A percentile compares a stretch with the other conserved stretches of the same genome.
Evolutionary conservation across 2,888 invertebrate species (phyloP).

Genomic region (Escarpia spicata): DNA sequence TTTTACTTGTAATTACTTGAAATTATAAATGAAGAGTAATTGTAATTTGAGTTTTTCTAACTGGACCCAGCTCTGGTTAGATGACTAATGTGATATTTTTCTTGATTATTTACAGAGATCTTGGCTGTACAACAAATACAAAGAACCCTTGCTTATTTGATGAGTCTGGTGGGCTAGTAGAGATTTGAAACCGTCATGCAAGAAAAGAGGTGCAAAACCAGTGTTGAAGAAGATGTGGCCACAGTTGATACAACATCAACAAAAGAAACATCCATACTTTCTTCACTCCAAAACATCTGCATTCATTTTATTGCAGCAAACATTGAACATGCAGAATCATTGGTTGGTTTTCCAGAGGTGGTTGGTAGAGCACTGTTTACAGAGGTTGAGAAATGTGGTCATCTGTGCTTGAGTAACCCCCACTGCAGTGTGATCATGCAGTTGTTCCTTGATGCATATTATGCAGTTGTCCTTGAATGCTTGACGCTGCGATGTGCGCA

Average conservation of each 20-base stretch:
- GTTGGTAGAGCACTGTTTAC: slow-evolving; percentile 39
- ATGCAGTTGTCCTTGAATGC: neutral
- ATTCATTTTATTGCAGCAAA: slow-evolving; percentile 37
- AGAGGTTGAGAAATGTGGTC: slow-evolving; percentile 22
- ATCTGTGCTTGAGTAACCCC: neutral
- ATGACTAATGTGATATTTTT: slow-evolving; percentile 40
- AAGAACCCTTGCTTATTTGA: neutral
- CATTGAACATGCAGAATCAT: slow-evolving; percentile 40
- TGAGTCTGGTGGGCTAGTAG: neutral
- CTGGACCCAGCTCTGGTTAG: neutral
- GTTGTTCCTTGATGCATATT: neutral
- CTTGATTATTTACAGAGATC: slow-evolving; percentile 52
- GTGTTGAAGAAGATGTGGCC: neutral
- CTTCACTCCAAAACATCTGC: slow-evolving; percentile 29
- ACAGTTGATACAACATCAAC: neutral
- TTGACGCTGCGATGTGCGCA: neutral
- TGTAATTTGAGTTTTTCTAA: neutral
- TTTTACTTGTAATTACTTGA: too few relatives aligned
- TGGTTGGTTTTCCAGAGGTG: slow-evolving; percentile 41
- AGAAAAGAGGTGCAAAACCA: neutral
- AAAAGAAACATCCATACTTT: neutral
- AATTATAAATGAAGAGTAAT: too few relatives aligned
- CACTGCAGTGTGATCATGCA: neutral
- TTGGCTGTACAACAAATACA: neutral
- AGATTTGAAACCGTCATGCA: neutral